phyloP scores from a whole-genome alignment of 2,797 vertebrate genomes.

The Acanthornis magna region DNA sequence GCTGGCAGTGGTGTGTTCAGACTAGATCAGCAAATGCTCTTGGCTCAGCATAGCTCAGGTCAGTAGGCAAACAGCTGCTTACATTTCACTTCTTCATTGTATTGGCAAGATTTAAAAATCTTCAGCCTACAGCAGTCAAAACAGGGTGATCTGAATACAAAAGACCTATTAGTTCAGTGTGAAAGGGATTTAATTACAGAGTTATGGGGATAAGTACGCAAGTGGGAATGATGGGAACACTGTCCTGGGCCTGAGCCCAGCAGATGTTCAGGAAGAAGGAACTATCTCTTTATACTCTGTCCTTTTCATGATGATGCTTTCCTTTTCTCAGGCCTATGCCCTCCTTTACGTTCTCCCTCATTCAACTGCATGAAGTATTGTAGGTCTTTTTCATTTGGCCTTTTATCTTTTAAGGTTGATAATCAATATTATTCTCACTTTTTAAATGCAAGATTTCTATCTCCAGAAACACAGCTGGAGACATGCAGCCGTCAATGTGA shows the following conservation, averaged over 20 bases:
- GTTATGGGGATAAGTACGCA: background rate
- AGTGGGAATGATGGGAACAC: background rate
- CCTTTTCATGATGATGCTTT: background rate
- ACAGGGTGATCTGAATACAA: background rate
- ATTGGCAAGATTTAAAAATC: conserved; percentile 16
- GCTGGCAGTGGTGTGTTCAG: background rate
- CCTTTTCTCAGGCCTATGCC: background rate
- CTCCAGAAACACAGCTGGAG: background rate
- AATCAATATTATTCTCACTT: background rate
- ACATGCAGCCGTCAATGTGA: background rate
- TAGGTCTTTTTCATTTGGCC: background rate
- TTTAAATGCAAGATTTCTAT: background rate
- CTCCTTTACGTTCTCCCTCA: background rate
- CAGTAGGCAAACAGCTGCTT: conserved; percentile 28
- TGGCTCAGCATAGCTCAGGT: background rate
- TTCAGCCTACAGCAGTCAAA: background rate
- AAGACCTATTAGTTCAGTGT: background rate
- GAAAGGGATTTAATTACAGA: conserved; percentile 12
- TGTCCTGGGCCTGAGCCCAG: background rate
- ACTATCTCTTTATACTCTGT: background rate
- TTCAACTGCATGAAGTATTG: background rate
- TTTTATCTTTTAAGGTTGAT: background rate
- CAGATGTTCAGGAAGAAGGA: background rate
- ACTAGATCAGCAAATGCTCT: conserved; percentile 1
- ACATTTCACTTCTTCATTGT: conserved; percentile 24